Evolutionary conservation across 2,113 vertebrate species (phyloP).

Genomic region (Corydoras sp.): DNA sequence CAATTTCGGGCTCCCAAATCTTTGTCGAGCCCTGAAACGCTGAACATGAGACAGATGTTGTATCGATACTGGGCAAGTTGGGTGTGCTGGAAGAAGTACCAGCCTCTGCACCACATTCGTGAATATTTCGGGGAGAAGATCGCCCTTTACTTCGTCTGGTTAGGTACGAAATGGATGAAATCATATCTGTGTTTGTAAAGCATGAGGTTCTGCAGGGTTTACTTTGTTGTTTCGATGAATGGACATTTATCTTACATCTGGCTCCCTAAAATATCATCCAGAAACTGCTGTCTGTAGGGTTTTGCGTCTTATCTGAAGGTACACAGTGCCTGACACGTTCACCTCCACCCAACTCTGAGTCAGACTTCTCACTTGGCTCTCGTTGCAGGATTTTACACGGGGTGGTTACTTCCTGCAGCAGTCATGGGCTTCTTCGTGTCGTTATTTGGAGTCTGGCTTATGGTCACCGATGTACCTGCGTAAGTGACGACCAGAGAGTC

Average conservation of each 20-base stretch:
- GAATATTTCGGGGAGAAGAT: conserved; percentile 66
- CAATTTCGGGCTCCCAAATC: conserved; percentile 54
- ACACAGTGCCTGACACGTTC: conserved; percentile 6
- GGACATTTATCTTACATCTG: too few species aligned
- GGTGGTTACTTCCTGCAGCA: conserved; percentile 71
- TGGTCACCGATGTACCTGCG: conserved; percentile 66
- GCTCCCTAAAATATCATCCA: not conserved
- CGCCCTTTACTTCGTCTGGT: conserved; percentile 63
- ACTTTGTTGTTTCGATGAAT: too few species aligned
- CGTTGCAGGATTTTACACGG: conserved; percentile 69
- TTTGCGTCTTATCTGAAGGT: conserved; percentile 18
- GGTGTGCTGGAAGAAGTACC: conserved; percentile 68
- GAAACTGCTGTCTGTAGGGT: not conserved
- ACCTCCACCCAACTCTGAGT: conserved; percentile 8
- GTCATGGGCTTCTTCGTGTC: conserved; percentile 69
- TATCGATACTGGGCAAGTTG: conserved; percentile 63
- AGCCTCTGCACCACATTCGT: conserved; percentile 64
- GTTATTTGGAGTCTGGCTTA: conserved; percentile 64
- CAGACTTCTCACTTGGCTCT: not conserved
- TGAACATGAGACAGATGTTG: conserved; percentile 68
- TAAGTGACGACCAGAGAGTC: conserved; percentile 49
- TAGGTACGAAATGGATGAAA: conserved; percentile 41
- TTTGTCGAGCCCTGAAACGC: conserved; percentile 50
- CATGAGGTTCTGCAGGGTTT: too few species aligned
- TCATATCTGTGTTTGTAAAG: too few species aligned